Base-by-base conservation (phyloP, 2,797 vertebrate genomes). In the Sebastes oblongus region DNA sequence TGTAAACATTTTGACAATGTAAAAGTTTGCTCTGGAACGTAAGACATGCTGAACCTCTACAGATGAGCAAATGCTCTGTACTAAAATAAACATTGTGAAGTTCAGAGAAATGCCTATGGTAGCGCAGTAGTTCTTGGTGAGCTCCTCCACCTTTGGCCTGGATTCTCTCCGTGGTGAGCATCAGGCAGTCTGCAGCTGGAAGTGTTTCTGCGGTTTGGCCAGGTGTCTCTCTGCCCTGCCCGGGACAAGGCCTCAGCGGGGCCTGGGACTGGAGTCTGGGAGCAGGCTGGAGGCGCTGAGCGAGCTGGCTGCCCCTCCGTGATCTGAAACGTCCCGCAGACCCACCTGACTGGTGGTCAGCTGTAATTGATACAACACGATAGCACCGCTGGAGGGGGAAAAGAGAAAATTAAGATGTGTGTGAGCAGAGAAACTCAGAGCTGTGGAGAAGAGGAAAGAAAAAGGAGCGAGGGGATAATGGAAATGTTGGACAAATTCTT, bases 201-300 rank as follows among this genome's bases (percentile, higher is more conserved):
- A 94, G 93, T 91, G 89, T 93, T 93, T 95, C 92, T 94, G 94
- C 27, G 92, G 94, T 92, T 94, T 95, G 94, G 94, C 93, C 93
- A 95, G 94, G 94, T 95, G 94, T 94, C 89, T 92, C 90, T 87
- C 79, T 89, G 89, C 84, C 85, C 92, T 92, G 81, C 87, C 88
- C 80, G 72, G 91, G 91, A 93, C 91, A 84, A 92, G 93, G 90
- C 93, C 93, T 93, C 89, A 86, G 90, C 80, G 61, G 89, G 92
- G 77, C 92, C 91, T 89, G 87, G 89, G 92, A 72, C 89, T 91
- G 83, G 72, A 92, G 88, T 90, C 86, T 89, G 75, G 84, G 87
- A 90, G 82, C 78, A 75, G 82, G 91, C 90, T 86, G 75, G 81
- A 88, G 87, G 88, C 86, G 72, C 72, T 91, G 83, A 86, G 83